These are phyloP conservation scores for Brachirus orientalis DNA, from an alignment of 2,113 vertebrate genomes.

Conservation along the genomic window DNA sequence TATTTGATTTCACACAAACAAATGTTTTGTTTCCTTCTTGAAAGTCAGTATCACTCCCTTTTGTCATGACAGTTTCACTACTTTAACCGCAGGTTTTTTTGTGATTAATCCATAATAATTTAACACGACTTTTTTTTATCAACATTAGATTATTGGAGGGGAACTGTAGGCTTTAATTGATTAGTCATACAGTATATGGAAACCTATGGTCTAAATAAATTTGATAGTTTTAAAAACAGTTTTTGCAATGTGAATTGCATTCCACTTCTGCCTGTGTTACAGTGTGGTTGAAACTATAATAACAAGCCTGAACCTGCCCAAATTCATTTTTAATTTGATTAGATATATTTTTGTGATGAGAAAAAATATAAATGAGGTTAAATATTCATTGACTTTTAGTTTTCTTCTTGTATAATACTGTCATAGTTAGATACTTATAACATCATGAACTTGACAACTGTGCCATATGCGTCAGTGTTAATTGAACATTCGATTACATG, in stretches of 20 bases:
- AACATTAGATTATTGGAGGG: too few species aligned
- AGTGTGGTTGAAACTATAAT: background rate
- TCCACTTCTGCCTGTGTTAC: background rate
- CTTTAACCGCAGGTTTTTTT: too few species aligned
- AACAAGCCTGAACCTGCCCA: background rate
- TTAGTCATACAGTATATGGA: too few species aligned
- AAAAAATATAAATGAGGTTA: background rate
- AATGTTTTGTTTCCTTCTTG: too few species aligned
- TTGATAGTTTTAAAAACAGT: background rate
- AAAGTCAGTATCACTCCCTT: too few species aligned
- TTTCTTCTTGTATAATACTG: slow-evolving; percentile 1
- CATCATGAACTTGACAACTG: slow-evolving; percentile 28
- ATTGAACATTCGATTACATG: slow-evolving; percentile 65
- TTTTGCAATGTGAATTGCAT: background rate
- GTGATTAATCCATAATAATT: too few species aligned
- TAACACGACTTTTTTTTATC: too few species aligned
- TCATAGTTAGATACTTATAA: slow-evolving; percentile 34
- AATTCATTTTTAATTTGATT: background rate
- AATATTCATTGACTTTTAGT: too few species aligned
- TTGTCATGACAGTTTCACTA: too few species aligned
- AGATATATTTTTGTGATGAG: background rate
- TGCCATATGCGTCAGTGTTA: slow-evolving; percentile 63
- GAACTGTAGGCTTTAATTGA: too few species aligned
- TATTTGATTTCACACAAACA: too few species aligned
- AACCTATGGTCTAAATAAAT: too few species aligned